Evolutionary conservation across 2,113 vertebrate genomes (phyloP).

Genomic region (Oncorhynchus gorbuscha): DNA sequence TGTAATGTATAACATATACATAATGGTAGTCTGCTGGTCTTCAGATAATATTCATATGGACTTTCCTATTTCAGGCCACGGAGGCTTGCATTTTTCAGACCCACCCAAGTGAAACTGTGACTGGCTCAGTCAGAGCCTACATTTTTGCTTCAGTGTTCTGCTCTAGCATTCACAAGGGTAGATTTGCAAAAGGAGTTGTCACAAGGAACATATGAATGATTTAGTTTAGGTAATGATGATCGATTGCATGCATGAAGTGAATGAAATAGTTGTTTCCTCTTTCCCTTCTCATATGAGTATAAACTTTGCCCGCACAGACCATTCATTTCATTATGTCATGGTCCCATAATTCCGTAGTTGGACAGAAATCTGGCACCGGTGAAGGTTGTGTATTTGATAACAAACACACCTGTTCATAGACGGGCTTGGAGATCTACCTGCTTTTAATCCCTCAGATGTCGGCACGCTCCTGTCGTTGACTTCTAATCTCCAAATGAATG

Average conservation of each 20-base stretch:
- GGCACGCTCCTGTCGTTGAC: constrained; percentile 49
- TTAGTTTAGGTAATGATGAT: background rate
- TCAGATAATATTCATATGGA: background rate
- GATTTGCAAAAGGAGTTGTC: background rate
- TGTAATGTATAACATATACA: background rate
- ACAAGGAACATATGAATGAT: background rate
- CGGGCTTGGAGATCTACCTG: constrained; percentile 52
- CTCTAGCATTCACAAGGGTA: background rate
- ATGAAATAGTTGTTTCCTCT: background rate
- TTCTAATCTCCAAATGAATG: constrained; percentile 64
- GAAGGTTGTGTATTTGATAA: constrained; percentile 63
- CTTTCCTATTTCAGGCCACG: background rate
- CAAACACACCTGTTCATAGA: constrained; percentile 66
- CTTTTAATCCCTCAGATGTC: constrained; percentile 57
- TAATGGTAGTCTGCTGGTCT: background rate
- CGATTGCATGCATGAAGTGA: background rate
- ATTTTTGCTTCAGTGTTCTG: background rate
- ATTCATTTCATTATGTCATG: constrained; percentile 32
- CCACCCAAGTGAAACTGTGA: background rate
- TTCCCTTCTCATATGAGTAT: background rate
- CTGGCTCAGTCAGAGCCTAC: background rate
- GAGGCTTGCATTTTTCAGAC: background rate
- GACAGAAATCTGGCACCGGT: constrained; percentile 50
- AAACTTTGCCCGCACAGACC: constrained; percentile 22
- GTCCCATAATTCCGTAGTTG: constrained; percentile 35